Percentiles rank a stretch among this genome's conserved stretches.
phyloP scores from a whole-genome alignment of 2,797 vertebrate species.

The Pelochelys cantorii region DNA sequence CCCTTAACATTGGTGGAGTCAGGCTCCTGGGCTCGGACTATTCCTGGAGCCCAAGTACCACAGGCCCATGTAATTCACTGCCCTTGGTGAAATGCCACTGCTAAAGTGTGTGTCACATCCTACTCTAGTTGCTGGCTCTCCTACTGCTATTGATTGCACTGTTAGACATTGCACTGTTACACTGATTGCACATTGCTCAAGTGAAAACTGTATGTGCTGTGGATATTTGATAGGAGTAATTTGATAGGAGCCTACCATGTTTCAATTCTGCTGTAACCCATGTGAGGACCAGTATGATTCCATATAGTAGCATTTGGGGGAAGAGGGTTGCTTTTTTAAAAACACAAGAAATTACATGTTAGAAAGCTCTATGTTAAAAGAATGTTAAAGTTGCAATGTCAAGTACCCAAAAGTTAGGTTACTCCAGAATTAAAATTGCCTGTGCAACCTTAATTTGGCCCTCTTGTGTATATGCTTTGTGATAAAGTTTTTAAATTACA shows the following conservation, averaged over 20 bases:
- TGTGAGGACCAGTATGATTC: background rate
- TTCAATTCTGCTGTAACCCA: background rate
- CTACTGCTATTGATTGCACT: background rate
- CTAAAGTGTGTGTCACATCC: background rate
- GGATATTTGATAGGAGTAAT: too few species aligned
- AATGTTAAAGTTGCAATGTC: background rate
- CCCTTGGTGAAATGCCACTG: background rate
- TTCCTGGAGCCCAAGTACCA: too few species aligned
- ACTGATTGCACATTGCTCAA: background rate
- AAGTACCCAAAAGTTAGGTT: background rate
- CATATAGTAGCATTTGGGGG: background rate
- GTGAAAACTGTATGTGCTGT: background rate
- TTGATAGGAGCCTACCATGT: background rate
- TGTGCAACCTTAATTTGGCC: background rate
- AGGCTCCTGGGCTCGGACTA: too few species aligned
- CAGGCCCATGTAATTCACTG: too few species aligned
- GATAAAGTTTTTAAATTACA: background rate
- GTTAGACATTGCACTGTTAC: too few species aligned
- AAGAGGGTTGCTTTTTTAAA: background rate
- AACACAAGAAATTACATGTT: background rate
- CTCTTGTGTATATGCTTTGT: background rate
- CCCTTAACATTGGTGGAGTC: too few species aligned
- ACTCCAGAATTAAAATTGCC: background rate
- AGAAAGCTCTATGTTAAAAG: background rate
- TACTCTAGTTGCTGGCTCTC: background rate